Base-by-base conservation (phyloP, 2,113 vertebrate genomes). In the Bagarius yarrelli region DNA sequence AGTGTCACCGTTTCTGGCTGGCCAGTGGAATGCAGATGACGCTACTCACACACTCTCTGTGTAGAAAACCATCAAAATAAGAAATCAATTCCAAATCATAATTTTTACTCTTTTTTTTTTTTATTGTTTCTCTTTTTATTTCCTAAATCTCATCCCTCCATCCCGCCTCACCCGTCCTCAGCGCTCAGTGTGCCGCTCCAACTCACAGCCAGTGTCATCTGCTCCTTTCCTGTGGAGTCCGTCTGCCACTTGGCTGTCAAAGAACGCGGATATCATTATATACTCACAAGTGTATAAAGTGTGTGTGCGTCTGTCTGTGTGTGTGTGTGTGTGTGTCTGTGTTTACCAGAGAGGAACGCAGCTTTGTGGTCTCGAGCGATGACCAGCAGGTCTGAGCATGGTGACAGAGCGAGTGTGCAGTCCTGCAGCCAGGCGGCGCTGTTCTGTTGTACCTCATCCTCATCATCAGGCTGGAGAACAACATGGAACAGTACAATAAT, bases 1-100 rank as follows among this genome's bases (percentile, higher is more conserved):
- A 30, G 14, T 25, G 92, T 94, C 88, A 98, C 98, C 98, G 96
- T 89, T 99, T 99, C 84, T 99, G 97, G 84, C 97, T 99, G 83
- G 97, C 96, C 87, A 99, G 15, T 0, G 98, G 98, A 78, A 99
- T 95, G 76, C 97, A 99, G 66, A 99, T 91, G 0, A 93, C 92
- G 47, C 96, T 98, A 87, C 88, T 96, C 81, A 99, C 94, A 83
- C 89, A 93, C 86, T 99, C 98, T 83, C 98, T 99, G 88, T 50
- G 88, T 84, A 85, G 2, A 88, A 83, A 75, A 76, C 80, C 67
- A 50, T 83, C 13, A 83, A 2, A 81, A 32, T 74, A 0, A 69
- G 12, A 32, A 8, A 87, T 27, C 74, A 23, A 36, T 53, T 55
- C 21, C 23, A 19, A 53, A n/a, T 21, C 9, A 36, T n/a, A 11